Percentiles rank a stretch among this genome's conserved stretches.
Conservation (phyloP, 2,113 vertebrate genomes). For the Equus przewalskii region DNA sequence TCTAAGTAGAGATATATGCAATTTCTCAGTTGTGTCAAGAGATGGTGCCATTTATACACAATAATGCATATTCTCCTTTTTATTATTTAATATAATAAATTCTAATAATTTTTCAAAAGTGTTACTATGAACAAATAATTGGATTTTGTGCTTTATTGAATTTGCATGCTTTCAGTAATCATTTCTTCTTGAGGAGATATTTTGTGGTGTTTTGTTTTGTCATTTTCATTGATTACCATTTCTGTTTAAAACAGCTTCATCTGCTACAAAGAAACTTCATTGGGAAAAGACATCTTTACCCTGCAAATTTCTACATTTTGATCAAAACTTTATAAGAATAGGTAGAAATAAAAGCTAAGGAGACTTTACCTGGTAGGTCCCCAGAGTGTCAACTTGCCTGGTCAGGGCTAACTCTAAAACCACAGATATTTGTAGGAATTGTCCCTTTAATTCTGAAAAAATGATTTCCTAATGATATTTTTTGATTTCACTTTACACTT, state of each 20-base stretch:
- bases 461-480: neutral
- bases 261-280: neutral
- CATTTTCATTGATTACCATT: neutral
- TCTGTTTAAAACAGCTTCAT: neutral
- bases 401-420: neutral
- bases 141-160: neutral
- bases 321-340: neutral
- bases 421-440: neutral
- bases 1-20: neutral
- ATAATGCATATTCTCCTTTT: neutral
- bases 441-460: neutral
- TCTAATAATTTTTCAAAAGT: slow-evolving; percentile 9
- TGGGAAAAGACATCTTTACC: neutral
- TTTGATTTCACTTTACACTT: neutral
- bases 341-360: neutral
- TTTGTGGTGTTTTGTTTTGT: neutral
- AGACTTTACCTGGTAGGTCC: rapidly evolving
- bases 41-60: slow-evolving; percentile 59
- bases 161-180: neutral
- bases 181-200: neutral
- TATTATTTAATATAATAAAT: slow-evolving; percentile 2
- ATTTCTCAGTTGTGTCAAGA: neutral
- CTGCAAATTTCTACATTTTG: neutral
- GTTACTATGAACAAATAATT: neutral
- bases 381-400: rapidly evolving